Percentiles rank a stretch among this genome's conserved stretches.
phyloP scores from a whole-genome alignment of 2,797 vertebrate genomes.

The Spinibarbus caldwelli region DNA sequence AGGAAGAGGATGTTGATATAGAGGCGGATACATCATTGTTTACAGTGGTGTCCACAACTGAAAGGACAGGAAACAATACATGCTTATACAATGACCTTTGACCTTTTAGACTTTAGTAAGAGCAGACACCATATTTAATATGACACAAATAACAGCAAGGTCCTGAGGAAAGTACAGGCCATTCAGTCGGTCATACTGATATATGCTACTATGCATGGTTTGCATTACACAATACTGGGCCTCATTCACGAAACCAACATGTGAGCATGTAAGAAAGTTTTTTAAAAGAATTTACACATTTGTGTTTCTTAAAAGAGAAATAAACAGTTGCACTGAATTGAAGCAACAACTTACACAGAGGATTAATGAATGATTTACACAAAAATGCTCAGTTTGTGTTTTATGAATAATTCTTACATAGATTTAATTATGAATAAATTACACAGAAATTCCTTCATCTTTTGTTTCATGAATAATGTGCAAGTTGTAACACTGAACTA shows the following conservation, averaged over 20 bases:
- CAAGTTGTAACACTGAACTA: not conserved
- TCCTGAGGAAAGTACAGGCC: not conserved
- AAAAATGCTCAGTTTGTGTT: no score
- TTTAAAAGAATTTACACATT: no score
- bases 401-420: no score
- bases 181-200: not conserved
- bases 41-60: conserved; percentile 52
- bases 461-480: not conserved
- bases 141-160: not conserved
- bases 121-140: not conserved
- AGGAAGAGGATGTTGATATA: conserved; percentile 28
- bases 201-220: no score
- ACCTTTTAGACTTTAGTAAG: not conserved
- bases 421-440: not conserved
- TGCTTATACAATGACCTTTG: not conserved
- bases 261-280: no score
- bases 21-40: conserved; percentile 33
- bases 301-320: no score
- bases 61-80: not conserved
- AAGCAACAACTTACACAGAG: no score
- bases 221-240: no score
- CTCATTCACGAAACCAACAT: no score
- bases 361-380: no score
- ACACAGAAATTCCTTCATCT: not conserved
- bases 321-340: no score